Percentiles rank a stretch among this genome's conserved stretches.
phyloP scores from a whole-genome alignment of 2,888 invertebrate species.

The Heliconius erato region DNA sequence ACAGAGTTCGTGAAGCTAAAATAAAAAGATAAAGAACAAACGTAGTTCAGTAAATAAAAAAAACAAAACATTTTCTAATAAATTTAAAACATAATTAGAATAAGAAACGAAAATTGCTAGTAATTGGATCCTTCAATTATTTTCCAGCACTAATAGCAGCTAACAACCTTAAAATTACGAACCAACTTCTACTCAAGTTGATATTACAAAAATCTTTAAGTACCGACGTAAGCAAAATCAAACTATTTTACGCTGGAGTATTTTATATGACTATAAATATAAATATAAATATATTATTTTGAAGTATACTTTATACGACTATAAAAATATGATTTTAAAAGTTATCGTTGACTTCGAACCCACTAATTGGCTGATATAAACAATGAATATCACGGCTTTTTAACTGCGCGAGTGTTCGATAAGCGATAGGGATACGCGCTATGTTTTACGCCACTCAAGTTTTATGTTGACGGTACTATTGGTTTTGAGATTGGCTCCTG shows the following conservation, averaged over 20 bases:
- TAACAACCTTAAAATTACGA: constrained; percentile 19
- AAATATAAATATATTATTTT: too few relatives aligned
- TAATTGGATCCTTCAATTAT: constrained; percentile 30
- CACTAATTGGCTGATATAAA: constrained; percentile 28
- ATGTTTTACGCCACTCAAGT: constrained; percentile 18
- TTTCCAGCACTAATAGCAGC: constrained; percentile 23
- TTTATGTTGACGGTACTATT: neutral
- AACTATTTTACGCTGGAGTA: constrained; percentile 28
- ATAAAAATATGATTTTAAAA: neutral
- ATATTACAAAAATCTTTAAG: constrained; percentile 23
- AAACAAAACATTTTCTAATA: neutral
- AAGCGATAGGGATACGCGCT: constrained; percentile 17
- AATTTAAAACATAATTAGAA: neutral
- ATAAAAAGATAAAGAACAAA: neutral
- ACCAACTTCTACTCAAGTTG: constrained; percentile 24
- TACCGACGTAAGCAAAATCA: constrained; percentile 13
- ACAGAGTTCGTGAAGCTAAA: neutral
- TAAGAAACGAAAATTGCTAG: constrained; percentile 1
- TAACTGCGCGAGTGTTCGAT: constrained; percentile 20
- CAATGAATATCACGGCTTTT: constrained; percentile 18
- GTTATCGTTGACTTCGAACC: neutral
- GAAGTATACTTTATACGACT: neutral
- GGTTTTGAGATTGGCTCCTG: neutral
- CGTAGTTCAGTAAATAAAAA: neutral
- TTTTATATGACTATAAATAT: neutral